Conservation (phyloP, 1,140 invertebrate species). For the Calliopsis andreniformis region DNA sequence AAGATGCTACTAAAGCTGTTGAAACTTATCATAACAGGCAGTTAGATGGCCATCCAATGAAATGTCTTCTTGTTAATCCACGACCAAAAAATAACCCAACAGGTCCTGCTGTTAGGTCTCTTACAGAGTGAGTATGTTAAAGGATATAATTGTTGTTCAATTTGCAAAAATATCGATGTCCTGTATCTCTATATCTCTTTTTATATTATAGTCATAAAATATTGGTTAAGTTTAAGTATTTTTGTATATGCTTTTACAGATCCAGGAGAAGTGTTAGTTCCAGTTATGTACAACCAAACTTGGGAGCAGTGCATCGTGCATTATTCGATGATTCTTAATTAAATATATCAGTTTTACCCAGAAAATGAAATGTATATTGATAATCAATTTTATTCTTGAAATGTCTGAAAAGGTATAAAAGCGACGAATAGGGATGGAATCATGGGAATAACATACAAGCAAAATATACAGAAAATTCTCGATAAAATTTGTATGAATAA, state of each 20-base stretch:
- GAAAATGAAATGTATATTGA: constrained; percentile 41
- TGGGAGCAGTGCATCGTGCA: constrained; percentile 79
- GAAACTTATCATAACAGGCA: constrained; percentile 96
- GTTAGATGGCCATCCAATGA: constrained; percentile 92
- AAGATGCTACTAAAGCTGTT: constrained; percentile 93
- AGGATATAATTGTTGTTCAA: too few relatives aligned
- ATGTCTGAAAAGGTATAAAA: constrained; percentile 14
- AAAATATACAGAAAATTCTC: background rate
- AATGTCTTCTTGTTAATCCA: constrained; percentile 89
- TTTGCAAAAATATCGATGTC: too few relatives aligned
- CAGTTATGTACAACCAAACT: constrained; percentile 77
- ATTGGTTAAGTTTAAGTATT: background rate
- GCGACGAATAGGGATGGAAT: background rate
- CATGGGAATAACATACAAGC: background rate
- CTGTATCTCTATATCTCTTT: too few relatives aligned
- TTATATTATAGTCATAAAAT: background rate
- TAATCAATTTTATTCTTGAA: constrained; percentile 40
- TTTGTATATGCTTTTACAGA: constrained; percentile 50
- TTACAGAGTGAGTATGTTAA: constrained; percentile 76
- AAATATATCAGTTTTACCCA: constrained; percentile 29
- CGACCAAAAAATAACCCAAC: constrained; percentile 84
- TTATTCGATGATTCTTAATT: constrained; percentile 76
- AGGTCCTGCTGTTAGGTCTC: constrained; percentile 78
- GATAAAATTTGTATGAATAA: constrained; percentile 45
- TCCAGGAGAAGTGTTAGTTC: constrained; percentile 74